phyloP scores from a whole-genome alignment of 92 coral and sea anemone genomes.

The Porites lobata region DNA sequence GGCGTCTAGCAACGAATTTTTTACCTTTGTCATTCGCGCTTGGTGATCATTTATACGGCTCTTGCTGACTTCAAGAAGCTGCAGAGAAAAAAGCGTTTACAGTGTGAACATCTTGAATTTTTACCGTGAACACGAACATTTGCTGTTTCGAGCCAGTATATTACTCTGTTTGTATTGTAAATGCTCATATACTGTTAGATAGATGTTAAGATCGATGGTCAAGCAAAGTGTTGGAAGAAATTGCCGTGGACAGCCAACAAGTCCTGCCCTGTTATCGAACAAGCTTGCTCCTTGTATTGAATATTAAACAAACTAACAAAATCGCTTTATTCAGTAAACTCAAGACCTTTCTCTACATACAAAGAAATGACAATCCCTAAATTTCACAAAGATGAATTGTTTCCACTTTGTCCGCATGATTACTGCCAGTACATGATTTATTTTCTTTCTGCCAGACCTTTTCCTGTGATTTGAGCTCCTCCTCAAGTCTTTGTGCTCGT shows the following conservation, averaged over 20 bases:
- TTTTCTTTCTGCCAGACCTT: slow-evolving; percentile 48
- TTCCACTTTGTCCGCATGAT: too few relatives aligned
- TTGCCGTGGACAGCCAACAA: not conserved
- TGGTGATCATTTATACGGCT: slow-evolving; percentile 83
- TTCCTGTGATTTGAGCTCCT: slow-evolving; percentile 84
- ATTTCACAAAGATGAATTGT: too few relatives aligned
- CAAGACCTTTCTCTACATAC: too few relatives aligned
- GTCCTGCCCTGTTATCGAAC: too few relatives aligned
- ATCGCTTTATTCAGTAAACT: too few relatives aligned
- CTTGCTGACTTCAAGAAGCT: slow-evolving; percentile 85
- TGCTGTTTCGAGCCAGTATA: too few relatives aligned
- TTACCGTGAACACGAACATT: not conserved
- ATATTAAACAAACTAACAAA: too few relatives aligned
- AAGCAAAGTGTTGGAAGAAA: not conserved
- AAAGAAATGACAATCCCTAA: too few relatives aligned
- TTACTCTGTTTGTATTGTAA: too few relatives aligned
- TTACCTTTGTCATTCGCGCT: slow-evolving; percentile 86
- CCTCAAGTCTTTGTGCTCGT: slow-evolving; percentile 93
- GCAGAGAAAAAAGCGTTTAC: not conserved
- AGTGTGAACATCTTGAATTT: not conserved
- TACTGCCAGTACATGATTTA: not conserved
- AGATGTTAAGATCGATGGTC: not conserved
- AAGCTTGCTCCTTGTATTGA: too few relatives aligned
- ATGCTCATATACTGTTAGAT: too few relatives aligned
- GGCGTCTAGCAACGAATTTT: too few relatives aligned